Evolutionary conservation across 2,888 invertebrate species (phyloP), one percentile per base, ranked within the genome.

Genomic region (Nysson spinosus): DNA sequence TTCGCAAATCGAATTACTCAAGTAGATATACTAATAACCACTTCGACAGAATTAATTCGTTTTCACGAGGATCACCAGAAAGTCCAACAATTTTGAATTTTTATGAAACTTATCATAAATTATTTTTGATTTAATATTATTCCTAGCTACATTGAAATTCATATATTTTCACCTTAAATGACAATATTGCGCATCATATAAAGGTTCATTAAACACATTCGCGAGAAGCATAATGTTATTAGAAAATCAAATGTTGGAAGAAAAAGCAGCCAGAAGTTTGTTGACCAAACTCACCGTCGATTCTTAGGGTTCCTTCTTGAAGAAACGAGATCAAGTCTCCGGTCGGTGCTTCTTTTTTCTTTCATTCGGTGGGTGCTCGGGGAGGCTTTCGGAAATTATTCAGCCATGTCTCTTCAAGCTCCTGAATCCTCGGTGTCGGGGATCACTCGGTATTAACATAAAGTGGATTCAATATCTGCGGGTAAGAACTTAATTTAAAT

Each of bases 401-500:
- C 67, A 64, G 58, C 44, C 68, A 40, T 46, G 65, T 67, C 60
- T 54, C 40, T 46, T 64, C 55, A 28, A 26, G 35, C 28, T 12
- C 43, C 54, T 26, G 52, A 42, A 51, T 47, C 55, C 54, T 52
- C 44, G 40, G 26, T 37, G 57, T 54, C 37, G 44, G 60, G 66
- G 66, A 77, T 66, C 69, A 63, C 62, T 42, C 65, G 65, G 72
- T 63, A 83, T 83, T 83, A 83, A 81, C 81, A 83, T 83, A 83
- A 83, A 83, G 76, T 77, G 72, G 79, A 82, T 80, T 81, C 79
- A 81, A 81, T 83, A 83, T 83, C 79, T 75, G 61, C 62, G 66
- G 67, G 60, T 64, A 77, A 80, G 79, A 79, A 80, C 81, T 83
- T 83, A 80, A 83, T 83, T 83, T 75, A 77, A 80, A 78, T 78